Conservation (phyloP, 2,797 vertebrate genomes). For the Salmo trutta region DNA sequence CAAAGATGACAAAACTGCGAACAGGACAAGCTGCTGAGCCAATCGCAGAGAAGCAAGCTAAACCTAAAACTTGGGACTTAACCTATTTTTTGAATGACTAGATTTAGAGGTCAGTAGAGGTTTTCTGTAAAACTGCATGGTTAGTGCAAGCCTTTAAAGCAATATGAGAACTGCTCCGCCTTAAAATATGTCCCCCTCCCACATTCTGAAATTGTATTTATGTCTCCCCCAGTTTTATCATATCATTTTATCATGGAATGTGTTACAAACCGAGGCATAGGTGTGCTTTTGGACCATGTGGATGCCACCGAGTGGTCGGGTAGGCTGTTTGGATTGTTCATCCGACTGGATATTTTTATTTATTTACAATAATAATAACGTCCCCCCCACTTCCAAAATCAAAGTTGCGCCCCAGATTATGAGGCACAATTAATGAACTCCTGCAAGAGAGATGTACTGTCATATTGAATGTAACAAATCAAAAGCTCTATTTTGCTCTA, state of each 20-base stretch:
- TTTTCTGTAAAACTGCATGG: slow-evolving; percentile 31
- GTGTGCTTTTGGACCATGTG: too few species aligned
- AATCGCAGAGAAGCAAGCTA: slow-evolving; percentile 22
- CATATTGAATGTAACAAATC: slow-evolving; percentile 48
- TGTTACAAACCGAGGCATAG: too few species aligned
- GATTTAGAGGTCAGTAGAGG: background rate
- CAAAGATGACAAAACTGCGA: slow-evolving; percentile 7
- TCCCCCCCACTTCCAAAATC: too few species aligned
- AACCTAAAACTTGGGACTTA: slow-evolving; percentile 8
- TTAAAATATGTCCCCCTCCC: background rate
- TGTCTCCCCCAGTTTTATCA: too few species aligned
- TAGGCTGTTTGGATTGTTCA: too few species aligned
- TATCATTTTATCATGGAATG: too few species aligned
- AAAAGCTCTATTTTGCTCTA: slow-evolving; percentile 37
- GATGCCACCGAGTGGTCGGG: too few species aligned
- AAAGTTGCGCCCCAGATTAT: too few species aligned
- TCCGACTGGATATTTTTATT: too few species aligned
- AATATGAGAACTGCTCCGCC: slow-evolving; percentile 19
- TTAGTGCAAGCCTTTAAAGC: background rate
- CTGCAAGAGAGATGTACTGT: slow-evolving; percentile 21
- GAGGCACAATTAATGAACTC: background rate
- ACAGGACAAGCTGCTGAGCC: background rate
- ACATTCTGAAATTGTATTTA: too few species aligned
- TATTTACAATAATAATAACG: too few species aligned
- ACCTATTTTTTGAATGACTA: background rate